Conservation (phyloP, 1,140 invertebrate species). For the Macrobrachium nipponense region DNA sequence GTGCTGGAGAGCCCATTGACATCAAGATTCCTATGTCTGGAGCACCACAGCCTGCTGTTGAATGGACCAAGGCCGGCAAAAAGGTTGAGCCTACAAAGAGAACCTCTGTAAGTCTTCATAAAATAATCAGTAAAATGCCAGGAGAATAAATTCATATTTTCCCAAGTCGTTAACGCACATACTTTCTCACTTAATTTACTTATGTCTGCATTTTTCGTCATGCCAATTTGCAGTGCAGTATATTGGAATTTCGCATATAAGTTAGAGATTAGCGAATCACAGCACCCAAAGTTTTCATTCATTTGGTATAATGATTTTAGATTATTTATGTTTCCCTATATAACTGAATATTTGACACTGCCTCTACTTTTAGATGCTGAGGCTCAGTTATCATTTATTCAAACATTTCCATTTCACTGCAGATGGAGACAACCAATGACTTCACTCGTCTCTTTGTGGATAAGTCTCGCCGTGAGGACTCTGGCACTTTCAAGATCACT, state of each 20-base stretch:
- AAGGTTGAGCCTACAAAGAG: constrained; percentile 74
- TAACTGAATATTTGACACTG: not conserved
- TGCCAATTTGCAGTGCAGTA: too few relatives aligned
- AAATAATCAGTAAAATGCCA: not conserved
- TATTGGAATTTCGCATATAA: too few relatives aligned
- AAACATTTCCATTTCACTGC: not conserved
- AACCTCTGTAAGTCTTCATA: constrained; percentile 47
- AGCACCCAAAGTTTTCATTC: too few relatives aligned
- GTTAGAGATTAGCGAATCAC: too few relatives aligned
- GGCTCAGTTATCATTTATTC: not conserved
- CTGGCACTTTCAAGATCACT: constrained; percentile 90
- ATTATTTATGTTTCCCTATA: too few relatives aligned
- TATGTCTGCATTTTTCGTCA: too few relatives aligned
- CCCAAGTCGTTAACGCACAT: too few relatives aligned
- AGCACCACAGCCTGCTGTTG: constrained; percentile 90
- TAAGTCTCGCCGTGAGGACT: constrained; percentile 88
- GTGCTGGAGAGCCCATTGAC: constrained; percentile 96
- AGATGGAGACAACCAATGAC: constrained; percentile 86
- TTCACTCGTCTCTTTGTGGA: constrained; percentile 89
- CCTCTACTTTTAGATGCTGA: not conserved
- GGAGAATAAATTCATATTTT: too few relatives aligned
- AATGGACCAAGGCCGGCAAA: constrained; percentile 87
- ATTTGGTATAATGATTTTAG: too few relatives aligned
- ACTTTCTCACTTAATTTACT: too few relatives aligned
- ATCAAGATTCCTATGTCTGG: constrained; percentile 94